Conservation (phyloP, 2,113 vertebrate species). For the Zeus faber region DNA sequence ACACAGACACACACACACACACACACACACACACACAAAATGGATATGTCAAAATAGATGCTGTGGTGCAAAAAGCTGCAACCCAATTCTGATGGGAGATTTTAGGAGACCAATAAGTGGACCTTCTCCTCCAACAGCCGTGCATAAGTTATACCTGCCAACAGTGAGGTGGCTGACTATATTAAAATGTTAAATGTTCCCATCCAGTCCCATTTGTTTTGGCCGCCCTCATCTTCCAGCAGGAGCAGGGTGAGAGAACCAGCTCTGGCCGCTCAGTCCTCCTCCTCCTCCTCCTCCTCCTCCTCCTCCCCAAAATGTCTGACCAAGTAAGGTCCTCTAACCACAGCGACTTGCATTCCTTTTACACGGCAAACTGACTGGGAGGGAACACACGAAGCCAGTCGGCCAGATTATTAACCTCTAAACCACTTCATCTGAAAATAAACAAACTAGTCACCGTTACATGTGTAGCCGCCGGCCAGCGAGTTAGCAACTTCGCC, state of each 20-base stretch:
- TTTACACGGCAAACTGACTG: conserved; percentile 17
- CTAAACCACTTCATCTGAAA: background rate
- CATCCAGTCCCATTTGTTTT: too few species aligned
- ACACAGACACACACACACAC: too few species aligned
- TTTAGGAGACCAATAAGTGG: background rate
- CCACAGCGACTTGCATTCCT: conserved; percentile 36
- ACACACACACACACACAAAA: too few species aligned
- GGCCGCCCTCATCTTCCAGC: background rate
- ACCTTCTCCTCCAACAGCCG: background rate
- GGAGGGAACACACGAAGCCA: background rate
- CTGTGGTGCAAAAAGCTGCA: too few species aligned
- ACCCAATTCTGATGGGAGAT: background rate
- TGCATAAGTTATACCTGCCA: background rate
- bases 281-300: background rate
- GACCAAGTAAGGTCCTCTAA: conserved; percentile 37
- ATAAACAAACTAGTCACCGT: too few species aligned
- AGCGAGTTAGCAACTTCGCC: conserved; percentile 27
- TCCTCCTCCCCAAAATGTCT: conserved; percentile 61
- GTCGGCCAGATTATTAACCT: background rate
- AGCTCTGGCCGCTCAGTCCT: background rate
- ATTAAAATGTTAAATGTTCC: background rate
- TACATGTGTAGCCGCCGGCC: too few species aligned
- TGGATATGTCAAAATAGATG: too few species aligned
- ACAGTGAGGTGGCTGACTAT: background rate
- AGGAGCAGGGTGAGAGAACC: background rate